phyloP scores from a whole-genome alignment of 1,140 invertebrate genomes.

The Micrasema longulum region DNA sequence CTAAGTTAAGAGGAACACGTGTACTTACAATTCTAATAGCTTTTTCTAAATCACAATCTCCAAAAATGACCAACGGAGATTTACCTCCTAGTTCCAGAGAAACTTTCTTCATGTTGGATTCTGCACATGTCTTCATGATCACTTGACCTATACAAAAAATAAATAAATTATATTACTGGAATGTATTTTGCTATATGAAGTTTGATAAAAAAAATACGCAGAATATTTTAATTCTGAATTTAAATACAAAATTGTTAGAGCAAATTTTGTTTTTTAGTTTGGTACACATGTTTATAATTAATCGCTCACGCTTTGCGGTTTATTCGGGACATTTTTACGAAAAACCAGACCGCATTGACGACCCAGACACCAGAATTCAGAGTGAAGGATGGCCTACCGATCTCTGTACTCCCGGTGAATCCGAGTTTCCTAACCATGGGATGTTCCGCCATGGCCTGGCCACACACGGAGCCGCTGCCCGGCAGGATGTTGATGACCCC shows the following conservation, averaged over 20 bases:
- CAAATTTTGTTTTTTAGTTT: no score
- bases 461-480: conserved; percentile 82
- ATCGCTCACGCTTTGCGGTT: no score
- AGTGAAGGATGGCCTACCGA: conserved; percentile 73
- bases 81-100: conserved; percentile 96
- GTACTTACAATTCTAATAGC: conserved; percentile 84
- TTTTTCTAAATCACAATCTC: conserved; percentile 93
- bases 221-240: no score
- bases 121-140: conserved; percentile 90
- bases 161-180: neutral
- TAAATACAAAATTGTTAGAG: neutral
- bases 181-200: no score
- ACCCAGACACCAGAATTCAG: no score
- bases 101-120: conserved; percentile 92
- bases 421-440: conserved; percentile 88
- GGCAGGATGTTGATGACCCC: conserved; percentile 95
- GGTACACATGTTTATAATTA: no score
- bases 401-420: conserved; percentile 93
- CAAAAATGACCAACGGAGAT: conserved; percentile 93
- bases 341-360: no score
- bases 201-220: no score
- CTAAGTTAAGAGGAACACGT: no score
- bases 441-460: conserved; percentile 89
- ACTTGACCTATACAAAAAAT: conserved; percentile 70
- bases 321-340: no score